phyloP scores from a whole-genome alignment of 1,140 invertebrate genomes.

The Maniola jurtina region DNA sequence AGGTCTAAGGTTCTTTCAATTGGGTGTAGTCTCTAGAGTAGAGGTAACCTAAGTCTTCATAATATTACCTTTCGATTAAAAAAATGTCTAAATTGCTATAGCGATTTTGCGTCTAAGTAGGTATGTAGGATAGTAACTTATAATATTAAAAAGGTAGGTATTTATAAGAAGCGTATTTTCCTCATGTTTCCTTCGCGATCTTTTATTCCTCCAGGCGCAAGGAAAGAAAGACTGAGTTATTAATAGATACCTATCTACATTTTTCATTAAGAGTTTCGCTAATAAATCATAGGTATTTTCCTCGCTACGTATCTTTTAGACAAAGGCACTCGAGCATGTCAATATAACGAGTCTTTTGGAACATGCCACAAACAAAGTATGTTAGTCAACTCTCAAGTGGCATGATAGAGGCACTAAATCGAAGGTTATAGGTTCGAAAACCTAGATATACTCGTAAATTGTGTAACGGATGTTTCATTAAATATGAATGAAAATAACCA shows the following conservation, averaged over 20 bases:
- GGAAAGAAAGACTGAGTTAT: background rate
- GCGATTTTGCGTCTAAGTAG: no score
- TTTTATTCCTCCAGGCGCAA: background rate
- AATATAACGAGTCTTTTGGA: background rate
- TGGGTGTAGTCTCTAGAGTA: no score
- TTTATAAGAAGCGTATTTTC: background rate
- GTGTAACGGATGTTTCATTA: no score
- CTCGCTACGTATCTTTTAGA: constrained; percentile 1
- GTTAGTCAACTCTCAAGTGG: background rate
- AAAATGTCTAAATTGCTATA: no score
- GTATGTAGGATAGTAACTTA: no score
- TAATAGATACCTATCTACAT: background rate
- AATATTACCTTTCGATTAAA: no score
- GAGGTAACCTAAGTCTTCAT: no score
- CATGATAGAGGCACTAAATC: constrained; percentile 19
- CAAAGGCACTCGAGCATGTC: constrained; percentile 16
- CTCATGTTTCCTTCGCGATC: background rate
- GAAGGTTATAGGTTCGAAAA: constrained; percentile 27
- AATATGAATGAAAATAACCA: no score
- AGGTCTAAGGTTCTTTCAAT: no score
- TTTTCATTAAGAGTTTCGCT: constrained; percentile 4
- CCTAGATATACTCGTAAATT: background rate
- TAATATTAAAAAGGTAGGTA: no score
- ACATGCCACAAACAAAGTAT: background rate
- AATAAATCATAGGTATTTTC: constrained; percentile 3